These are phyloP conservation scores for Cyanoderma ruficeps DNA, from an alignment of 2,113 vertebrate species.

Conservation along the genomic window DNA sequence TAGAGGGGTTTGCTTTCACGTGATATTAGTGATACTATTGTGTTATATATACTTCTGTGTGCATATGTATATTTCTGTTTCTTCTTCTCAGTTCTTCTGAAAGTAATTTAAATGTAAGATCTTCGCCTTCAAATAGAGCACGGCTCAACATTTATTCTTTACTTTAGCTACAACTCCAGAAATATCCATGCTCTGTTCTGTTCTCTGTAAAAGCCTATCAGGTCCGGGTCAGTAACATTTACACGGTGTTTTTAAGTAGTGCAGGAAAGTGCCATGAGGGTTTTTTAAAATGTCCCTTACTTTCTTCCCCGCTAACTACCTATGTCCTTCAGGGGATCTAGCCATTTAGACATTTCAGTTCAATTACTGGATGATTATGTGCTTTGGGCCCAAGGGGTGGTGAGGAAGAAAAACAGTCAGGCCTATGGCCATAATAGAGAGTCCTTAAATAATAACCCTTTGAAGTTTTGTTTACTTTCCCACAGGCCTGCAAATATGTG, in stretches of 20 bases:
- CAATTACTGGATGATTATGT: slow-evolving; percentile 75
- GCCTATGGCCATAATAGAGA: not conserved
- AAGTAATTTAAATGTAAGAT: not conserved
- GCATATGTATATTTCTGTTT: not conserved
- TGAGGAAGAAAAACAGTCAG: slow-evolving; percentile 73
- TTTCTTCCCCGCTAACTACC: slow-evolving; percentile 75
- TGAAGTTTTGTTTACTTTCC: slow-evolving; percentile 48
- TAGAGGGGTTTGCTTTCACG: slow-evolving; percentile 58
- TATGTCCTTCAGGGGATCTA: slow-evolving; percentile 75
- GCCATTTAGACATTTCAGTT: slow-evolving; percentile 71
- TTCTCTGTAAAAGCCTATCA: not conserved
- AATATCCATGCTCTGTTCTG: not conserved
- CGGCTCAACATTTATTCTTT: not conserved
- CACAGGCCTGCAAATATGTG: not conserved
- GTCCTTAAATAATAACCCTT: slow-evolving; percentile 28
- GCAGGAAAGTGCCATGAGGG: not conserved
- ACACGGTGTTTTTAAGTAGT: not conserved
- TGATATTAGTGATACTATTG: slow-evolving; percentile 18
- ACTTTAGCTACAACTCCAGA: not conserved
- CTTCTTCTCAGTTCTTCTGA: not conserved
- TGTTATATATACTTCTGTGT: not conserved
- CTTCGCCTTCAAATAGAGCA: not conserved
- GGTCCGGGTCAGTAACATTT: not conserved
- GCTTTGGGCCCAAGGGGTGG: slow-evolving; percentile 74
- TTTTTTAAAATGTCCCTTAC: slow-evolving; percentile 61